These are phyloP conservation scores for Pentalonia nigronervosa DNA, from an alignment of 1,140 invertebrate species.

Conservation along the genomic window DNA sequence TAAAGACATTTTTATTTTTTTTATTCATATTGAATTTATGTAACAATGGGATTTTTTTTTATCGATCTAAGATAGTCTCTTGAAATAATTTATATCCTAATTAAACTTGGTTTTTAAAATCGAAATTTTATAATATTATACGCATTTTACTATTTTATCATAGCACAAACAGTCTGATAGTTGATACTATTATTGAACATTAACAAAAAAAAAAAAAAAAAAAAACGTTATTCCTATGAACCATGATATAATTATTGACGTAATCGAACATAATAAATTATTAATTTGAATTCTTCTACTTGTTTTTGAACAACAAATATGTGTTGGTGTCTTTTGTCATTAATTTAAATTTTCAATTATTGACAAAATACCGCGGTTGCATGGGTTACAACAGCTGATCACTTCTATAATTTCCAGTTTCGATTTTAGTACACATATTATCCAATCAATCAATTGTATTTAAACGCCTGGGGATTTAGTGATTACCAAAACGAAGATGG, in stretches of 20 bases:
- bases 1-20: neutral
- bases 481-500: neutral
- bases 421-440: neutral
- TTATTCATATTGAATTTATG: neutral
- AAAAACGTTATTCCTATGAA: neutral
- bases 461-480: neutral
- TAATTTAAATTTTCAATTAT: neutral
- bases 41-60: neutral
- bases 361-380: neutral
- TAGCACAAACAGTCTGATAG: too few species aligned
- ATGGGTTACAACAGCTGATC: neutral
- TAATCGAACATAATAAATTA: neutral
- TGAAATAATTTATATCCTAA: neutral
- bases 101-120: neutral
- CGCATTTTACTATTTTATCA: neutral
- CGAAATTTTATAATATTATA: neutral
- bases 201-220: neutral
- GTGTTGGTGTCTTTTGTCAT: neutral
- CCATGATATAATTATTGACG: neutral
- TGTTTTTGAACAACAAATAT: neutral
- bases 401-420: neutral
- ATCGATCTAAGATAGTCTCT: neutral
- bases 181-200: too few species aligned
- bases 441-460: neutral
- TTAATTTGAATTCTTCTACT: neutral